Percentiles rank a stretch among this genome's conserved stretches.
These are phyloP conservation scores for Anoncus sp. DNA, from an alignment of 2,888 invertebrate species.

Conservation along the genomic window DNA sequence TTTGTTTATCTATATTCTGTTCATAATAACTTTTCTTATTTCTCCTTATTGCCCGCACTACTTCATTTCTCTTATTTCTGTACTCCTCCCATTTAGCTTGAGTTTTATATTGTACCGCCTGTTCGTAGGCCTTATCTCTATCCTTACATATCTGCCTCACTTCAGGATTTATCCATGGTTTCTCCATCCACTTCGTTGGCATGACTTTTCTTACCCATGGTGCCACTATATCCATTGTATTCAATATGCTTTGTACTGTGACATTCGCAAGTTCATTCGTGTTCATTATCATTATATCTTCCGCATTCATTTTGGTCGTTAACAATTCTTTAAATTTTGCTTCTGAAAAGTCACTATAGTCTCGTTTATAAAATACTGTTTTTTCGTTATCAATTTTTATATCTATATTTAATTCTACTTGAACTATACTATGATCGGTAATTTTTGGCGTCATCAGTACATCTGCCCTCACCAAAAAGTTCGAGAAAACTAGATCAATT, in stretches of 20 bases:
- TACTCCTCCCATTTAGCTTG: conserved; percentile 19
- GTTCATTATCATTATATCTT: too few relatives aligned
- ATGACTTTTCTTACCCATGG: background rate
- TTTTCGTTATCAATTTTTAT: too few relatives aligned
- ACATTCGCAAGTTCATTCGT: background rate
- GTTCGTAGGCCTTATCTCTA: background rate
- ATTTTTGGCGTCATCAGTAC: too few relatives aligned
- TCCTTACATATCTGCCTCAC: background rate
- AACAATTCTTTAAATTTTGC: too few relatives aligned
- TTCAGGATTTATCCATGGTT: conserved; percentile 6
- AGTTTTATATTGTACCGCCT: background rate
- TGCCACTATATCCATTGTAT: background rate
- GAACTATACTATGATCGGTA: too few relatives aligned
- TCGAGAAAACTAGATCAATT: too few relatives aligned
- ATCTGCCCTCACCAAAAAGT: too few relatives aligned
- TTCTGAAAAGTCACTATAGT: too few relatives aligned
- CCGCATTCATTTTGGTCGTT: too few relatives aligned
- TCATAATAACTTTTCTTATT: conserved; percentile 38
- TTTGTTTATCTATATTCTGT: conserved; percentile 33
- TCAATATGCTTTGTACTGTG: background rate
- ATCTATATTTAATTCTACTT: too few relatives aligned
- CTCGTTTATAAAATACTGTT: too few relatives aligned
- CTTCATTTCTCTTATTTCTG: conserved; percentile 18
- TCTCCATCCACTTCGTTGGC: background rate
- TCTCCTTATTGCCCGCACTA: conserved; percentile 21